phyloP scores from a whole-genome alignment of 2,113 vertebrate genomes.

The Kryptolebias marmoratus region DNA sequence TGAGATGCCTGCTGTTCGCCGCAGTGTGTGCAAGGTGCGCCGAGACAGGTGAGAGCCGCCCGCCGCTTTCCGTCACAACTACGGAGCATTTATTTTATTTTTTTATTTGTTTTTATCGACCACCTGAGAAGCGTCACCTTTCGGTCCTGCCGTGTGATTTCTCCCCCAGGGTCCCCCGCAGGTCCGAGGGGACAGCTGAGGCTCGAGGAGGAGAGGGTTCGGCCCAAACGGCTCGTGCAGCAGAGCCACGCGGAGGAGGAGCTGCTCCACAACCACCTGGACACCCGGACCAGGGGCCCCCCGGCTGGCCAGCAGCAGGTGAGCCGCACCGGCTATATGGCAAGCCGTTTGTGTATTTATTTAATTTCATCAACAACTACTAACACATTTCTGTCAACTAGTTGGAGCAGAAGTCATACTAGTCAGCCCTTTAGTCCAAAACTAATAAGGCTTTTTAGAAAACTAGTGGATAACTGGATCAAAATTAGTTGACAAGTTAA shows the following conservation, averaged over 20 bases:
- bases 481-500: no score
- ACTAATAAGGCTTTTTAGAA: no score
- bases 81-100: no score
- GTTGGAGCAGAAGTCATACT: no score
- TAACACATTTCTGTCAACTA: no score
- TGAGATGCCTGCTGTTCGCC: conserved; percentile 83
- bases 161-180: conserved; percentile 23
- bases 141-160: no score
- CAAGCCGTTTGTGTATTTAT: no score
- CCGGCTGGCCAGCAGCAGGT: conserved; percentile 75
- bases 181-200: conserved; percentile 64
- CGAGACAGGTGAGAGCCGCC: conserved; percentile 78
- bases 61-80: not conserved
- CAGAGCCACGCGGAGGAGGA: conserved; percentile 85
- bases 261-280: conserved; percentile 82
- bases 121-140: no score
- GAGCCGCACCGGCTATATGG: conserved; percentile 46
- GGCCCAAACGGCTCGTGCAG: conserved; percentile 88
- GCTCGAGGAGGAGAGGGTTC: conserved; percentile 79
- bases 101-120: no score
- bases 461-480: no score
- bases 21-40: conserved; percentile 74
- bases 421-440: no score
- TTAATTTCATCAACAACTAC: no score
- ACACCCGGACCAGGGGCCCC: conserved; percentile 83